Conservation (phyloP, 2,888 invertebrate genomes). For the Drepana falcataria region DNA sequence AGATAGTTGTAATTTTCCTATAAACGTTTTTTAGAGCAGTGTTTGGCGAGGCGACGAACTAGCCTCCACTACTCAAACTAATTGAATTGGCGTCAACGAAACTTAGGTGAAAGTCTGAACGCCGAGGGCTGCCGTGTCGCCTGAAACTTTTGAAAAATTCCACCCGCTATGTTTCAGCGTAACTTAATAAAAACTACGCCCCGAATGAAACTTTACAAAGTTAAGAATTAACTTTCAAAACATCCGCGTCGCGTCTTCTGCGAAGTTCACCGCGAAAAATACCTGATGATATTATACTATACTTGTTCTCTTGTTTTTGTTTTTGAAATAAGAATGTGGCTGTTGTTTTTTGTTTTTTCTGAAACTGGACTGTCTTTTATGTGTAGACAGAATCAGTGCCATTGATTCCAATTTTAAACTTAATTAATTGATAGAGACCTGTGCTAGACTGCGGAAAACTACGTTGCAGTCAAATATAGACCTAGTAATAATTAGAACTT, state of each 20-base stretch:
- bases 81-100: slow-evolving; percentile 62
- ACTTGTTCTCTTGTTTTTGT: slow-evolving; percentile 22
- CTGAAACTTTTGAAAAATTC: slow-evolving; percentile 66
- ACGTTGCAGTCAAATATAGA: no score
- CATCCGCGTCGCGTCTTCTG: slow-evolving; percentile 26
- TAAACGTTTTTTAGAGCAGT: no score
- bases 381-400: neutral
- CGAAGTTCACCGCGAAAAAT: slow-evolving; percentile 23
- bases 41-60: slow-evolving; percentile 22
- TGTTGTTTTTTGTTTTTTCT: slow-evolving; percentile 11
- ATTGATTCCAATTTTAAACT: no score
- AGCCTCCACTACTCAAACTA: slow-evolving; percentile 35
- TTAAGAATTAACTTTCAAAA: slow-evolving; percentile 57
- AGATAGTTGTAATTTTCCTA: no score
- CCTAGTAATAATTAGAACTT: no score
- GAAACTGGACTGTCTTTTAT: neutral
- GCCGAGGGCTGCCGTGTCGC: slow-evolving; percentile 29
- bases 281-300: neutral
- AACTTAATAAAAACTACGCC: slow-evolving; percentile 64
- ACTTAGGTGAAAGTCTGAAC: slow-evolving; percentile 43
- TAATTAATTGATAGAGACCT: no score
- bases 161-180: slow-evolving; percentile 64
- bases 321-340: slow-evolving; percentile 17
- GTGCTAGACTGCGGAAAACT: no score
- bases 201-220: slow-evolving; percentile 29